A percentile compares a stretch with the other conserved stretches of the same genome.
Evolutionary conservation across 1,140 invertebrate species (phyloP).

Genomic region (Leptopilina boulardi): DNA sequence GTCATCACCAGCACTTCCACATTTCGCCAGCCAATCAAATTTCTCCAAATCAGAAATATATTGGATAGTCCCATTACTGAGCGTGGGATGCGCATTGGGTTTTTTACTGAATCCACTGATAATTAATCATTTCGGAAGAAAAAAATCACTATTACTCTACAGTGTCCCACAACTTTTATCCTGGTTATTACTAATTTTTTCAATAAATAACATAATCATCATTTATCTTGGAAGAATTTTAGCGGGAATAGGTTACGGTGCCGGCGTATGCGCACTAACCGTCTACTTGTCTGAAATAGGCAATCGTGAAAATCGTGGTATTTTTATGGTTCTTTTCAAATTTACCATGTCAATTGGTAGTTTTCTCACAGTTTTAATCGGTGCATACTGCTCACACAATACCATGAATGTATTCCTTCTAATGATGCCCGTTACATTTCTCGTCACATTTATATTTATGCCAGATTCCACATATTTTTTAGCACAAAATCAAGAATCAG

Average conservation of each 20-base stretch:
- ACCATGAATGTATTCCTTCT: conserved; percentile 12
- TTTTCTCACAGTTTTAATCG: not conserved
- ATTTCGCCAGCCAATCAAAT: not conserved
- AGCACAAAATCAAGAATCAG: not conserved
- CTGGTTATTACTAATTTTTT: not conserved
- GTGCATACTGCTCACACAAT: not conserved
- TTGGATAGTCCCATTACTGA: not conserved
- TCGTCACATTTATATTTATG: not conserved
- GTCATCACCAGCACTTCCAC: not conserved
- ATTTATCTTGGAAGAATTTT: not conserved
- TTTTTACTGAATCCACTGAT: not conserved
- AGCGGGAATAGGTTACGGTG: not conserved
- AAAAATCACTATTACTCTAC: not conserved
- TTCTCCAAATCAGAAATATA: not conserved
- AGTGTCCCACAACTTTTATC: not conserved
- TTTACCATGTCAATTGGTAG: not conserved
- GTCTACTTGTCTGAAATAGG: conserved; percentile 2
- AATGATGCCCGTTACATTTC: not conserved
- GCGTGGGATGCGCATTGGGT: not conserved
- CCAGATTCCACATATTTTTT: conserved; percentile 3
- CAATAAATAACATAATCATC: not conserved
- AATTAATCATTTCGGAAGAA: not conserved
- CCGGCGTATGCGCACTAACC: not conserved
- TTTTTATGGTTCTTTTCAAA: not conserved
- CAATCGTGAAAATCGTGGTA: not conserved